phyloP scores from a whole-genome alignment of 2,113 vertebrate genomes.

The Hydropotes inermis region DNA sequence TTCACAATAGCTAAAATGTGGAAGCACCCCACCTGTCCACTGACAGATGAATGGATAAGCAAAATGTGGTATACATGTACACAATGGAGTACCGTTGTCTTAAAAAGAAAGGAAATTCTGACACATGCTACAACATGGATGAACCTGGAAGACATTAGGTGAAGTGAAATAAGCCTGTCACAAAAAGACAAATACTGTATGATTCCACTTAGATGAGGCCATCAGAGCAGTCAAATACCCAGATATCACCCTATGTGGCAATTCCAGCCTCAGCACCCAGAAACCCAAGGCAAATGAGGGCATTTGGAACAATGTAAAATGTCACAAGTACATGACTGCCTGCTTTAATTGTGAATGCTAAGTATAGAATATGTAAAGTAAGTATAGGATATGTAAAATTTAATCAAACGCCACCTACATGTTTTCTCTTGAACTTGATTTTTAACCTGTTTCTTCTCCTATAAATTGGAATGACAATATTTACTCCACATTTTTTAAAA shows the following conservation, averaged over 20 bases:
- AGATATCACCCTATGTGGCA: neutral
- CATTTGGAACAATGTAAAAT: neutral
- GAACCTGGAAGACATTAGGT: neutral
- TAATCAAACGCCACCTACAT: neutral
- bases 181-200: neutral
- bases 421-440: neutral
- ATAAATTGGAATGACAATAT: neutral
- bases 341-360: neutral
- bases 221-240: neutral
- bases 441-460: neutral
- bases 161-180: neutral
- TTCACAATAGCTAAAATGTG: neutral
- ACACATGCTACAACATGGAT: neutral
- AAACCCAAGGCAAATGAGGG: neutral
- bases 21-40: neutral
- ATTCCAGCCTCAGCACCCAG: neutral
- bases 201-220: neutral
- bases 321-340: neutral
- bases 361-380: neutral
- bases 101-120: neutral
- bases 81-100: neutral
- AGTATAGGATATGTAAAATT: neutral
- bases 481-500: neutral
- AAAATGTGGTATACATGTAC: neutral
- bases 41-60: neutral